phyloP scores from a whole-genome alignment of 2,113 vertebrate species.

The Kryptolebias marmoratus region DNA sequence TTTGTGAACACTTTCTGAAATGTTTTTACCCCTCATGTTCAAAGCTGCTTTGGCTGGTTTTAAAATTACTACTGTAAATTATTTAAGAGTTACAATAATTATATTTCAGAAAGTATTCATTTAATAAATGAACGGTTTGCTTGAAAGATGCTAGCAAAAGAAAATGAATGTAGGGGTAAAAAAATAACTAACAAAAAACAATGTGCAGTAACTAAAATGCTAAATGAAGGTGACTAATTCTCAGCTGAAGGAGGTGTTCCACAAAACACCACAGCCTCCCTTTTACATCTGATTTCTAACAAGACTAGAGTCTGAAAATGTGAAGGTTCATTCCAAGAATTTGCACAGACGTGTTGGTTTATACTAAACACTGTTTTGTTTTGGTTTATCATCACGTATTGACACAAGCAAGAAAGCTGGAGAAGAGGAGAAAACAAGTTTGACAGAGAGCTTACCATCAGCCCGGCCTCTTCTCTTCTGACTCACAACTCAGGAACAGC shows the following conservation, averaged over 20 bases:
- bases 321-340: slow-evolving; percentile 10
- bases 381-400: slow-evolving; percentile 21
- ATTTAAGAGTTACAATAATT: background rate
- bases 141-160: slow-evolving; percentile 44
- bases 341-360: slow-evolving; percentile 8
- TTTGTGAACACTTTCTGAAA: slow-evolving; percentile 76
- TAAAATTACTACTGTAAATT: too few species aligned
- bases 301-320: slow-evolving; percentile 20
- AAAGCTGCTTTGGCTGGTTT: too few species aligned
- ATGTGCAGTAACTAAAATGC: slow-evolving; percentile 43
- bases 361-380: slow-evolving; percentile 9
- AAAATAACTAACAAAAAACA: slow-evolving; percentile 7
- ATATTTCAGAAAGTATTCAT: slow-evolving; percentile 74
- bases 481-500: slow-evolving; percentile 73
- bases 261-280: slow-evolving; percentile 10
- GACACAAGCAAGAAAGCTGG: slow-evolving; percentile 15
- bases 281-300: slow-evolving; percentile 21
- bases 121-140: slow-evolving; percentile 27
- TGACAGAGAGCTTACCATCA: slow-evolving; percentile 77
- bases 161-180: slow-evolving; percentile 24
- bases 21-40: slow-evolving; percentile 21
- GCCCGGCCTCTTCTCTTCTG: slow-evolving; percentile 79
- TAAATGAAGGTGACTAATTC: slow-evolving; percentile 32
- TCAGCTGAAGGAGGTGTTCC: slow-evolving; percentile 18
- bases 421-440: slow-evolving; percentile 25